These are phyloP conservation scores for Choloepus hoffmanni DNA, from an alignment of 2,113 vertebrate genomes.

Conservation along the genomic window DNA sequence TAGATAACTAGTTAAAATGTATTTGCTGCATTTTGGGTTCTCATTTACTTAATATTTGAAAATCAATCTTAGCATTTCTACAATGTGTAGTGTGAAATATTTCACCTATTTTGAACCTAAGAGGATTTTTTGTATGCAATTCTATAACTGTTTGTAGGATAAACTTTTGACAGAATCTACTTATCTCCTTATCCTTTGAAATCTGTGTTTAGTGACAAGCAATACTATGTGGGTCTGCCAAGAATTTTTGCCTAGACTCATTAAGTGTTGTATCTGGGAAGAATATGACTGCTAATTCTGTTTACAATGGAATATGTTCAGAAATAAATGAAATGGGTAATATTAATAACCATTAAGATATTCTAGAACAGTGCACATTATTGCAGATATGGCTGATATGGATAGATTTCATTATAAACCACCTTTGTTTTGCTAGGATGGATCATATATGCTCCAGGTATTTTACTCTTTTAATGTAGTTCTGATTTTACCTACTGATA, in stretches of 20 bases:
- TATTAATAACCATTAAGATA: constrained; percentile 52
- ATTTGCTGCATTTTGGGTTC: not conserved
- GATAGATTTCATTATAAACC: constrained; percentile 36
- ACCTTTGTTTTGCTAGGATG: constrained; percentile 46
- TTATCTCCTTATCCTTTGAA: not conserved
- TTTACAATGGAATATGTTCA: constrained; percentile 44
- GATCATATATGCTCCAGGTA: not conserved
- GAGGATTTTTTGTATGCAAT: not conserved
- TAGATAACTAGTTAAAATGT: not conserved
- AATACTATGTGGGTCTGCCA: not conserved
- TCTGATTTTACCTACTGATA: constrained; percentile 59
- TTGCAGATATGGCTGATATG: not conserved
- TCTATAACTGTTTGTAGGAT: not conserved
- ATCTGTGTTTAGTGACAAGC: constrained; percentile 7
- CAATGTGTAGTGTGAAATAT: not conserved
- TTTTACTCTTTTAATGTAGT: constrained; percentile 32
- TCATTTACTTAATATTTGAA: constrained; percentile 54
- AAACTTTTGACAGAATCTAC: not conserved
- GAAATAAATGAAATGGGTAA: constrained; percentile 52
- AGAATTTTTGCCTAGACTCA: constrained; percentile 22
- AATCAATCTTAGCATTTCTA: constrained; percentile 9
- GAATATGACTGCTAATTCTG: constrained; percentile 49
- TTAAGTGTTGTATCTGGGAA: constrained; percentile 40
- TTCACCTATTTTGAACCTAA: constrained; percentile 33
- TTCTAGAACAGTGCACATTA: constrained; percentile 49